These are phyloP conservation scores for Hippocampus mohnikei DNA, from an alignment of 2,113 vertebrate species.

Conservation along the genomic window DNA sequence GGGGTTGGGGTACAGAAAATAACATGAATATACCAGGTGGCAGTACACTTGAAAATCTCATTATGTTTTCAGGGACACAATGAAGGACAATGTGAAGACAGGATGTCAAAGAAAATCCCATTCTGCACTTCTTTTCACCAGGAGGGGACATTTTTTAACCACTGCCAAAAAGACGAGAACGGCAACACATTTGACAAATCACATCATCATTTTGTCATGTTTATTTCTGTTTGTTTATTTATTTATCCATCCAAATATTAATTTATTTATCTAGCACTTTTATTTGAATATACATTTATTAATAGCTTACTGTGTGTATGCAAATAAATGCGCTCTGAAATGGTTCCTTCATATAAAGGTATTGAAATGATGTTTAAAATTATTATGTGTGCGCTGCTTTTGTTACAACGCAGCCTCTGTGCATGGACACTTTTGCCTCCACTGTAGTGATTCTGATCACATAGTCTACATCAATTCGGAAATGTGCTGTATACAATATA, in stretches of 20 bases:
- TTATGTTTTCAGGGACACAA: constrained; percentile 56
- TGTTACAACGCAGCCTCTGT: background rate
- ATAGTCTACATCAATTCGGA: background rate
- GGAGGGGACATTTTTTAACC: constrained; percentile 14
- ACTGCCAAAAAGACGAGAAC: background rate
- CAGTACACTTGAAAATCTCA: constrained; percentile 59
- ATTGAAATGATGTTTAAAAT: background rate
- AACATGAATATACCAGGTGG: constrained; percentile 56
- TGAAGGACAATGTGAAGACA: constrained; percentile 35
- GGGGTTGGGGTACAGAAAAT: constrained; percentile 21
- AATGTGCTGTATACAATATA: background rate
- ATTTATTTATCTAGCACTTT: too few species aligned
- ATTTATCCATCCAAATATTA: background rate
- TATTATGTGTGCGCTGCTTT: background rate
- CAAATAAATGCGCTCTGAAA: background rate
- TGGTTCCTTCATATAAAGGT: background rate
- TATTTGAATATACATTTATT: background rate
- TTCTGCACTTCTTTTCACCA: constrained; percentile 58
- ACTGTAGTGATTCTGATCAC: background rate
- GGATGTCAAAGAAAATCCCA: constrained; percentile 26
- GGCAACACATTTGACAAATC: background rate
- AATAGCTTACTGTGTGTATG: background rate
- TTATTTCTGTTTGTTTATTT: background rate
- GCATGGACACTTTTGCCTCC: background rate
- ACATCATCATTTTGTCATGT: background rate